Percentiles rank a stretch among this genome's conserved stretches.
phyloP scores from a whole-genome alignment of 2,113 vertebrate genomes.

The Oryzias celebensis region DNA sequence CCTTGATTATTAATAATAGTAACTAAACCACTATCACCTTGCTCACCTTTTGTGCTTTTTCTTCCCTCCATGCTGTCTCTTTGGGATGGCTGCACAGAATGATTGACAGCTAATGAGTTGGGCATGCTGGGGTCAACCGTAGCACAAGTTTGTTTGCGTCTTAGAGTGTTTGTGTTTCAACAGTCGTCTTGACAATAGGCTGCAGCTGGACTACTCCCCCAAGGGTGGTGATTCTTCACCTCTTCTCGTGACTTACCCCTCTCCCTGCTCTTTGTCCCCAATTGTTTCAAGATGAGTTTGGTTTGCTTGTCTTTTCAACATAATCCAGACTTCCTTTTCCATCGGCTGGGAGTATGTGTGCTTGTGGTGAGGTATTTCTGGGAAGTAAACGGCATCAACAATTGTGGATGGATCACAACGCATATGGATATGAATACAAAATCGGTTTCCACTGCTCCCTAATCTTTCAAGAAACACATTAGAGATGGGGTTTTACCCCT shows the following conservation, averaged over 20 bases:
- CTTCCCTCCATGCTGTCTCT: conserved; percentile 10
- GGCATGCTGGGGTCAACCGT: conserved; percentile 60
- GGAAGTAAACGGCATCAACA: conserved; percentile 50
- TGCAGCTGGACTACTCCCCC: conserved; percentile 55
- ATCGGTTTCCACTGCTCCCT: conserved; percentile 17
- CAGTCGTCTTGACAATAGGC: conserved; percentile 46
- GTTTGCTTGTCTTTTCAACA: conserved; percentile 69
- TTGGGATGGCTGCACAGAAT: conserved; percentile 42
- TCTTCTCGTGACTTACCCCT: conserved; percentile 49
- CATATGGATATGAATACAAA: conserved; percentile 26
- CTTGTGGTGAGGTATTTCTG: conserved; percentile 32
- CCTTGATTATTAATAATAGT: conserved; percentile 39
- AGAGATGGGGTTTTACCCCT: conserved; percentile 14
- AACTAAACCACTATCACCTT: conserved; percentile 43
- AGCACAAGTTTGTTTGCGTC: conserved; percentile 61
- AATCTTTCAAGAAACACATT: conserved; percentile 16
- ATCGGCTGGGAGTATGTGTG: conserved; percentile 27
- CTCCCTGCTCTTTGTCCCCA: conserved; percentile 28
- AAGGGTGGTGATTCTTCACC: conserved; percentile 42
- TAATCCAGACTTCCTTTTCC: conserved; percentile 72
- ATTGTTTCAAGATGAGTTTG: conserved; percentile 79
- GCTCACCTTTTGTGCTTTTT: conserved; percentile 24
- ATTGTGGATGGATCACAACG: conserved; percentile 64
- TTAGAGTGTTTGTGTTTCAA: conserved; percentile 27
- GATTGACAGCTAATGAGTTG: conserved; percentile 74